Conservation (phyloP, 2,113 vertebrate genomes). For the Oostethus manadensis region DNA sequence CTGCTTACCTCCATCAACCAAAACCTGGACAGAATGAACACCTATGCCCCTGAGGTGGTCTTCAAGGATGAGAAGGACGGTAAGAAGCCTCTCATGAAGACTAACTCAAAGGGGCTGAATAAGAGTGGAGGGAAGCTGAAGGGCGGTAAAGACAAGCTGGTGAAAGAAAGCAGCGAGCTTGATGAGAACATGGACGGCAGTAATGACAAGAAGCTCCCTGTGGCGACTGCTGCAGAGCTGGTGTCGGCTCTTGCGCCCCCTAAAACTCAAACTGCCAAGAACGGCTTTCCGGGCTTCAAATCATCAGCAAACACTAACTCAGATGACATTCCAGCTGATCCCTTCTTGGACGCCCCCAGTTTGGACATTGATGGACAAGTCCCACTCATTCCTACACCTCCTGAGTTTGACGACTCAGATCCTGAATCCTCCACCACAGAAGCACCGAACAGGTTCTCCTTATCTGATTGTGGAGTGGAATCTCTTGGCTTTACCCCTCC, state of each 20-base stretch:
- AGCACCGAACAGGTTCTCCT: constrained; percentile 8
- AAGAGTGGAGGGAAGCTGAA: constrained; percentile 38
- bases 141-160: constrained; percentile 34
- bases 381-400: constrained; percentile 32
- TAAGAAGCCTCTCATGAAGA: constrained; percentile 35
- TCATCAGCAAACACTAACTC: constrained; percentile 25
- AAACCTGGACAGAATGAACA: constrained; percentile 20
- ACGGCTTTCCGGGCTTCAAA: constrained; percentile 35
- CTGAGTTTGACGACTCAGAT: not conserved
- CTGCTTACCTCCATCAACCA: constrained; percentile 62
- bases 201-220: constrained; percentile 40
- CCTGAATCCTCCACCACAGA: constrained; percentile 5
- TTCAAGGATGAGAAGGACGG: constrained; percentile 65
- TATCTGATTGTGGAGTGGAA: constrained; percentile 8
- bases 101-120: constrained; percentile 28
- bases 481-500: constrained; percentile 15
- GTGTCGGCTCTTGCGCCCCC: constrained; percentile 35
- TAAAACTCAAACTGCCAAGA: constrained; percentile 37
- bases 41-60: constrained; percentile 56
- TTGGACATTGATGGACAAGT: constrained; percentile 2
- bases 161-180: constrained; percentile 26
- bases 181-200: constrained; percentile 44
- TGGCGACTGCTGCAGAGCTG: constrained; percentile 19
- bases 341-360: constrained; percentile 34
- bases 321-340: not conserved